Evolutionary conservation across 2,797 vertebrate genomes (phyloP), one percentile per base, ranked within the genome.

Genomic region (Anisognathus igniventris): DNA sequence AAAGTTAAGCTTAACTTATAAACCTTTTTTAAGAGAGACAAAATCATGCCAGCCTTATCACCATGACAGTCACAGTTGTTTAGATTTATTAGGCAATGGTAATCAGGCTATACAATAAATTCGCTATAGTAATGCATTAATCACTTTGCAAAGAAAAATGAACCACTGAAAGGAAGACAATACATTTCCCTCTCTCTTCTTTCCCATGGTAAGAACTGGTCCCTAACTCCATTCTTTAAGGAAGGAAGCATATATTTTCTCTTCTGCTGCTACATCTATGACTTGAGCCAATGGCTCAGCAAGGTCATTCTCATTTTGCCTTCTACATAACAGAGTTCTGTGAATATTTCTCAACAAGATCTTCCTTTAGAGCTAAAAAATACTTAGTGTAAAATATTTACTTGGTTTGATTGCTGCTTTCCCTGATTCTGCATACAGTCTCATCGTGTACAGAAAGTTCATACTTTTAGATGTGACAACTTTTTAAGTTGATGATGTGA

Each of bases 101-200:
- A 98, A 98, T 97, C 97, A 97, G 96, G 94, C 95, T 97, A 96
- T 97, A 97, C 97, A 97, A 97, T 98, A 98, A 98, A 98, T 98
- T 97, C 30, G 4, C 96, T 96, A 88, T 95, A 97, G 97, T 97
- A 98, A 98, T 97, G 96, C 97, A 97, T 98, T 98, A 97, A 98
- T 98, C 97, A 98, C 97, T 92, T 89, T 58, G 12, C 93, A 96
- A 97, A 97, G 96, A 97, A 96, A 97, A 98, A 98, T 97, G 85
- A 97, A 97, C 96, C 94, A 94, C 94, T 95, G 81, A 93, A 95
- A 97, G 95, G 93, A 96, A 97, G 95, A 97, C 97, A 97, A 96
- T 97, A 96, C 95, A 93, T 97, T 97, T 97, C 95, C 67, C 17
- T 45, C 78, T 77, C 86, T 87, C 86, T 95, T 96, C 73, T 67